Conservation (phyloP, 2,888 invertebrate genomes). For the Craniophora ligustri region DNA sequence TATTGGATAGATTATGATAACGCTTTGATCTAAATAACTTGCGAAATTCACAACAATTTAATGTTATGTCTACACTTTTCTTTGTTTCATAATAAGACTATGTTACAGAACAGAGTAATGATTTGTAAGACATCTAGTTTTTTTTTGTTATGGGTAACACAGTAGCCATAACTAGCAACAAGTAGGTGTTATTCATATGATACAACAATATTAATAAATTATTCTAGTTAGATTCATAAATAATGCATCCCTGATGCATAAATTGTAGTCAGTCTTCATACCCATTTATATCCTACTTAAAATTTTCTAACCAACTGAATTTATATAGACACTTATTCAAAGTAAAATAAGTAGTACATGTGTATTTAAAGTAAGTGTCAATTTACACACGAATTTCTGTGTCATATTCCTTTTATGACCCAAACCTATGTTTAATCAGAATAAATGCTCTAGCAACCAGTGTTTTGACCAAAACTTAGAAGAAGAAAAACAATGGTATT, state of each 20-base stretch:
- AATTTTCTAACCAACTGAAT: too few species aligned
- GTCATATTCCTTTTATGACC: too few species aligned
- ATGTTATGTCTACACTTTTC: conserved; percentile 1
- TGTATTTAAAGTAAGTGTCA: too few species aligned
- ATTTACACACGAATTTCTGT: too few species aligned
- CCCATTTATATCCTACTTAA: too few species aligned
- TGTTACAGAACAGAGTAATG: background rate
- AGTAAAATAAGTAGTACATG: too few species aligned
- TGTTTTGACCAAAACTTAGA: background rate
- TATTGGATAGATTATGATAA: background rate
- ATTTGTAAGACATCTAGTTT: background rate
- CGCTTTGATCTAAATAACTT: background rate
- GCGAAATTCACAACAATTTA: conserved; percentile 11
- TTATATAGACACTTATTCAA: too few species aligned
- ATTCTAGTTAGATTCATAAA: too few species aligned
- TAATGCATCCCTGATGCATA: too few species aligned
- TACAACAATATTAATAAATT: background rate
- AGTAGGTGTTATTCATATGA: background rate
- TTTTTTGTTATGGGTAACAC: background rate
- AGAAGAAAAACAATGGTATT: background rate
- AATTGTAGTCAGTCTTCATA: too few species aligned
- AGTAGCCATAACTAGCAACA: background rate
- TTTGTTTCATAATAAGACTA: conserved; percentile 1
- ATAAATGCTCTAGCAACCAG: background rate
- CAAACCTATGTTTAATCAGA: too few species aligned